Conservation (phyloP, 2,888 invertebrate genomes). For the Leucophenga maculata region DNA sequence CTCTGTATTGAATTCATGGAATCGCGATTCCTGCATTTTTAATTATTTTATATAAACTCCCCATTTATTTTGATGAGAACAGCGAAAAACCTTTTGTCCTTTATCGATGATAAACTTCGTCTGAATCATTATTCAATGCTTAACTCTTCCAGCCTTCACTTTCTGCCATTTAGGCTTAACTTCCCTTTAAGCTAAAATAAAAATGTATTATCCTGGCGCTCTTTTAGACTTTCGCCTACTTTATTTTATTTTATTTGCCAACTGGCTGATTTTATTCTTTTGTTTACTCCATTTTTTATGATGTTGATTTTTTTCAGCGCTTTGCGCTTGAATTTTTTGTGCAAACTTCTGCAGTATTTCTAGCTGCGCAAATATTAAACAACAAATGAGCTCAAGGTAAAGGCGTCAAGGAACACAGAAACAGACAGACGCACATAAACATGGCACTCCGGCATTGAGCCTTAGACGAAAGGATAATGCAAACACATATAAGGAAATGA, state of each 20-base stretch:
- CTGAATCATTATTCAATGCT: too few species aligned
- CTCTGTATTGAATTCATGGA: too few species aligned
- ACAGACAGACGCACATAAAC: constrained; percentile 12
- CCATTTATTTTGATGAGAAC: too few species aligned
- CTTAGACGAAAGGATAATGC: not conserved
- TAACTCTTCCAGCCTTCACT: too few species aligned
- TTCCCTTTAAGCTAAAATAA: not conserved
- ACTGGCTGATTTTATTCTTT: not conserved
- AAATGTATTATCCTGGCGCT: not conserved
- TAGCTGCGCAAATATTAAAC: constrained; percentile 37
- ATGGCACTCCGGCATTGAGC: too few species aligned
- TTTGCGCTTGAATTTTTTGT: constrained; percentile 26
- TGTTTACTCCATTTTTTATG: not conserved
- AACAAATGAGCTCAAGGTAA: constrained; percentile 41
- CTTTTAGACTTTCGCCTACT: not conserved
- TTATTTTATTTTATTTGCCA: constrained; percentile 3
- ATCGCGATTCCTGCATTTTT: too few species aligned
- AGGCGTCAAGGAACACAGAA: constrained; percentile 20
- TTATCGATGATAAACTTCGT: too few species aligned
- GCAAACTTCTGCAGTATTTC: constrained; percentile 26
- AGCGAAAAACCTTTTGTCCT: too few species aligned
- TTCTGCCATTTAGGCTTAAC: too few species aligned
- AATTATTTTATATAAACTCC: too few species aligned
- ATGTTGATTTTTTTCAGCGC: too few species aligned
- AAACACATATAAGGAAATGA: not conserved